Conservation (phyloP, 2,888 invertebrate species). For the Drosophila nr. medialis region DNA sequence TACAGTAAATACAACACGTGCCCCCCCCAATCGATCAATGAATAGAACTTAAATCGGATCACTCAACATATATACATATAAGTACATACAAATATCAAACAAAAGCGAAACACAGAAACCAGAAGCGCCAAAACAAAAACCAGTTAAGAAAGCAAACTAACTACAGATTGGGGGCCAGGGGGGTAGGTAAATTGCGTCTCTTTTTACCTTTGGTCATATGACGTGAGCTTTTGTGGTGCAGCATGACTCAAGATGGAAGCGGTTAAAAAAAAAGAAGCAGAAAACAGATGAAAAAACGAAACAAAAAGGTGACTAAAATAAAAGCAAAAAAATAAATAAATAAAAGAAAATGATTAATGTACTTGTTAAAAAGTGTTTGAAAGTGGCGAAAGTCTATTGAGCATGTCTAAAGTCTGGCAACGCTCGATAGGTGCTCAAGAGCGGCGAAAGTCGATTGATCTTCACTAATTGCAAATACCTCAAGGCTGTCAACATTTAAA, state of each 20-base stretch:
- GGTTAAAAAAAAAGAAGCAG: conserved; percentile 1
- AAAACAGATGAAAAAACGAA: neutral
- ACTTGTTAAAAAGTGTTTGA: conserved; percentile 25
- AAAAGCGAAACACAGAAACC: conserved; percentile 19
- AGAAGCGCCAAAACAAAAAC: conserved; percentile 34
- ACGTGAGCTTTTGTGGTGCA: conserved; percentile 32
- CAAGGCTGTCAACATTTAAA: neutral
- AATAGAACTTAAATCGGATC: conserved; percentile 41
- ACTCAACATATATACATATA: conserved; percentile 3
- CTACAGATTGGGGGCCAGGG: neutral
- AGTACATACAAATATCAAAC: conserved; percentile 2
- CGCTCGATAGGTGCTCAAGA: neutral
- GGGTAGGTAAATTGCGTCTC: conserved; percentile 1
- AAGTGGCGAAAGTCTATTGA: conserved; percentile 30
- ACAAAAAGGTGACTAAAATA: conserved; percentile 40
- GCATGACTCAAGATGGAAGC: conserved; percentile 42
- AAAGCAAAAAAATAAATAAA: no score
- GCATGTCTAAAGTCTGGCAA: conserved; percentile 7
- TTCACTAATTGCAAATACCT: conserved; percentile 2
- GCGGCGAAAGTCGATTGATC: conserved; percentile 5
- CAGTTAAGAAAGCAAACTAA: conserved; percentile 13
- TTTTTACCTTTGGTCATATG: conserved; percentile 43
- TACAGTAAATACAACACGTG: conserved; percentile 7
- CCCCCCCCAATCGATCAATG: conserved; percentile 41
- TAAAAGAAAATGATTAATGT: conserved; percentile 10